A percentile compares a stretch with the other conserved stretches of the same genome.
phyloP scores from a whole-genome alignment of 1,140 invertebrate species.

The Scylla paramamosain region DNA sequence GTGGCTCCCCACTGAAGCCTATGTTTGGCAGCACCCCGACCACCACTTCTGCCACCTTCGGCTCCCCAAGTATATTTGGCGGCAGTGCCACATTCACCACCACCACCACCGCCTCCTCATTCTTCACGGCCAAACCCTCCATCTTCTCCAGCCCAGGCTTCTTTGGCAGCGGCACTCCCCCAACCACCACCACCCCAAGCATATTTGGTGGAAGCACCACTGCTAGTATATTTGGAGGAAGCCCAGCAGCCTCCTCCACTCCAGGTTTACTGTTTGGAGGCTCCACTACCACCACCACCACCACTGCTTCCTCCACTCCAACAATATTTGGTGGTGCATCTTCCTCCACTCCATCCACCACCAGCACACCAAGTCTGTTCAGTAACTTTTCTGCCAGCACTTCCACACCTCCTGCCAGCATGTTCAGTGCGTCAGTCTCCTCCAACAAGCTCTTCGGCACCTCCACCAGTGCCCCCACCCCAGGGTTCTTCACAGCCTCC shows the following conservation, averaged over 20 bases:
- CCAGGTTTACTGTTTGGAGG: background rate
- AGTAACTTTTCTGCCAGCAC: background rate
- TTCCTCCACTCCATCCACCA: constrained; percentile 65
- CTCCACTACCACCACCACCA: constrained; percentile 73
- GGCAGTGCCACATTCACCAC: constrained; percentile 79
- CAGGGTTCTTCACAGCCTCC: constrained; percentile 19
- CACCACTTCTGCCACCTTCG: background rate
- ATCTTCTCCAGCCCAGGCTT: background rate
- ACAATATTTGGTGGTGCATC: constrained; percentile 70
- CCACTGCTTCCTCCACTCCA: constrained; percentile 72
- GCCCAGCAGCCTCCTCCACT: background rate
- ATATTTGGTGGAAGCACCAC: constrained; percentile 74
- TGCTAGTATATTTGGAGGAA: constrained; percentile 82
- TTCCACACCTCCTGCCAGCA: background rate
- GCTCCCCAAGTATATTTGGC: constrained; percentile 35
- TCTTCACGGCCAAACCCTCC: too few species aligned
- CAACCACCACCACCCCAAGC: constrained; percentile 73
- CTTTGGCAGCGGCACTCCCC: background rate
- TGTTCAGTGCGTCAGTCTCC: background rate
- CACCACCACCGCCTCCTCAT: constrained; percentile 59
- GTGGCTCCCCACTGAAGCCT: background rate
- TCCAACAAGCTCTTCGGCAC: constrained; percentile 14
- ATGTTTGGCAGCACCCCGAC: constrained; percentile 79
- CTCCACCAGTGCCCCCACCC: background rate
- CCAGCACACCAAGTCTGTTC: background rate